Evolutionary conservation across 30 jellyfish, hydroid and myxozoan genomes (phyloP).

Genomic region (Catostylus mosaicus): DNA sequence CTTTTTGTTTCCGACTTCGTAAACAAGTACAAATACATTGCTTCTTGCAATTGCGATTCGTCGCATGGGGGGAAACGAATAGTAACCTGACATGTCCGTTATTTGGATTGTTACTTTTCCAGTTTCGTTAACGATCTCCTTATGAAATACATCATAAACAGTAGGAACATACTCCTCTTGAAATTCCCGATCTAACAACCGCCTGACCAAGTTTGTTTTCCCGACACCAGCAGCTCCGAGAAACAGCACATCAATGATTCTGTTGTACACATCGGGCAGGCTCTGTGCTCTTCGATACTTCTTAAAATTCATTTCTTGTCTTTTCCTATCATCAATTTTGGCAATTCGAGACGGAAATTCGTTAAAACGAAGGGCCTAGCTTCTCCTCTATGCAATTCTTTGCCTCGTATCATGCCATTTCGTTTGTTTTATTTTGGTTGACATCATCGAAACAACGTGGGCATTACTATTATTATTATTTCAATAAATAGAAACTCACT

Average conservation of each 20-base stretch:
- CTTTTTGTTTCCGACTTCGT: slow-evolving; percentile 63
- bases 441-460: too few species aligned
- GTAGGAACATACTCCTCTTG: slow-evolving; percentile 71
- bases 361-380: neutral
- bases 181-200: slow-evolving; percentile 53
- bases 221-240: slow-evolving; percentile 82
- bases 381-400: too few species aligned
- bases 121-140: slow-evolving; percentile 49
- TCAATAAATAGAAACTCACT: neutral
- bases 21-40: slow-evolving; percentile 64
- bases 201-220: slow-evolving; percentile 61
- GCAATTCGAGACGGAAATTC: neutral
- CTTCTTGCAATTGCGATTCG: slow-evolving; percentile 57
- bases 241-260: slow-evolving; percentile 43
- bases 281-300: slow-evolving; percentile 57
- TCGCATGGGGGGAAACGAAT: slow-evolving; percentile 85
- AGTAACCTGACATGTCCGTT: slow-evolving; percentile 69
- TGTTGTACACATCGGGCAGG: slow-evolving; percentile 56
- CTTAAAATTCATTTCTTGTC: neutral
- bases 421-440: too few species aligned
- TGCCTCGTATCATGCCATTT: too few species aligned
- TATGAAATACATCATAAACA: slow-evolving; percentile 66
- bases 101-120: slow-evolving; percentile 57
- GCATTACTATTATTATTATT: too few species aligned
- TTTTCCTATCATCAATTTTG: neutral